Evolutionary conservation across 2,888 invertebrate genomes (phyloP).

Genomic region (Nephrotoma appendiculata): DNA sequence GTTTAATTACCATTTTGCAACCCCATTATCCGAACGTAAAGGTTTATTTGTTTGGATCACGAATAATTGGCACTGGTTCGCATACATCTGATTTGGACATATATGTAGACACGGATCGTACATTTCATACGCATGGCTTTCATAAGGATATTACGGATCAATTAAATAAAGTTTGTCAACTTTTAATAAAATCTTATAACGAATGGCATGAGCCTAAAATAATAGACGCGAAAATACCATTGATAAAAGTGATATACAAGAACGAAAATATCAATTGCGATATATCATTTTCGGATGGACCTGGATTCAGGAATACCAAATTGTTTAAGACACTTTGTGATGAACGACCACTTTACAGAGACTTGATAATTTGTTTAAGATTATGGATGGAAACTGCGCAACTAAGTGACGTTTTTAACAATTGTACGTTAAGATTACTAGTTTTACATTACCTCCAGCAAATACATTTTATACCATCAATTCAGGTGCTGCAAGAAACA

Average conservation of each 20-base stretch:
- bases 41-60: slow-evolving; percentile 42
- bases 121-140: not conserved
- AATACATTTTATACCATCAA: not conserved
- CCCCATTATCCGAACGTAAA: not conserved
- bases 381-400: not conserved
- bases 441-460: not conserved
- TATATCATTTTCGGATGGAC: not conserved
- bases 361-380: not conserved
- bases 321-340: not conserved
- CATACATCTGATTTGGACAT: slow-evolving; percentile 39
- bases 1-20: too few species aligned
- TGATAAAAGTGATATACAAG: not conserved
- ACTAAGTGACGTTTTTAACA: not conserved
- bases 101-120: slow-evolving; percentile 34
- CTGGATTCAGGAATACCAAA: not conserved
- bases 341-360: not conserved
- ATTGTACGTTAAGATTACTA: not conserved
- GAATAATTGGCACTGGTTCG: slow-evolving; percentile 38
- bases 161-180: not conserved
- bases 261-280: not conserved
- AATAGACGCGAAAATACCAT: not conserved
- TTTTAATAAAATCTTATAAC: too few species aligned
- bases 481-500: not conserved
- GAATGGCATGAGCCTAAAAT: not conserved
- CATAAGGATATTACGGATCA: not conserved